A percentile compares a stretch with the other conserved stretches of the same genome.
Evolutionary conservation across 2,888 invertebrate species (phyloP).

Genomic region (Sepioteuthis lessoniana): DNA sequence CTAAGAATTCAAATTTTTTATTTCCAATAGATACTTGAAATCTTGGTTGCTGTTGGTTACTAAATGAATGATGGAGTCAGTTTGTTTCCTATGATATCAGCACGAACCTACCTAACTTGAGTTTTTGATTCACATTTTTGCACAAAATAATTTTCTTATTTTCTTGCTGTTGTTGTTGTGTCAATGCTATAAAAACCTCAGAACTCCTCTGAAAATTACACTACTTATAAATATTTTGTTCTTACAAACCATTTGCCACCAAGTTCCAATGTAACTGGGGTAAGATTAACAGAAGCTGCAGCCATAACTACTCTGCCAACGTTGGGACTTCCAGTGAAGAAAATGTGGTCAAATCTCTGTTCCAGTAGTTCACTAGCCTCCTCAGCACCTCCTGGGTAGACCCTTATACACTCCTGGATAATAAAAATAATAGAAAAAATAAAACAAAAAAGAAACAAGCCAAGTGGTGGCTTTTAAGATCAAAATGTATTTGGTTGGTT

Average conservation of each 20-base stretch:
- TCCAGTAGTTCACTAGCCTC: constrained; percentile 90
- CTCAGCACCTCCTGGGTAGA: constrained; percentile 86
- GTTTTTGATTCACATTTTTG: too few relatives aligned
- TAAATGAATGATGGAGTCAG: too few relatives aligned
- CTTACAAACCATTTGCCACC: constrained; percentile 80
- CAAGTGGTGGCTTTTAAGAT: neutral
- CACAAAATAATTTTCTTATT: too few relatives aligned
- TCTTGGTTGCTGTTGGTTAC: too few relatives aligned
- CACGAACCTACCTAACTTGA: too few relatives aligned
- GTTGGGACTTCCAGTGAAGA: constrained; percentile 89
- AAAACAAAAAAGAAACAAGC: neutral
- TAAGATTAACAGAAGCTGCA: constrained; percentile 91
- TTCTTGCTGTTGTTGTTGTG: too few relatives aligned
- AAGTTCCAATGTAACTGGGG: constrained; percentile 93
- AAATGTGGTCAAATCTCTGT: constrained; percentile 94
- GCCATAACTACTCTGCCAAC: constrained; percentile 91
- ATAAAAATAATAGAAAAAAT: neutral
- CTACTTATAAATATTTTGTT: neutral
- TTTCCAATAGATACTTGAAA: too few relatives aligned
- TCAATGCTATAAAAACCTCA: too few relatives aligned
- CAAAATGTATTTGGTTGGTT: too few relatives aligned
- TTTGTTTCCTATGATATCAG: too few relatives aligned
- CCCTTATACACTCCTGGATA: constrained; percentile 80
- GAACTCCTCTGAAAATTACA: neutral
- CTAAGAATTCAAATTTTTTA: too few relatives aligned